Evolutionary conservation across 2,113 vertebrate species (phyloP).

Genomic region (Coptodon bakossiorum): DNA sequence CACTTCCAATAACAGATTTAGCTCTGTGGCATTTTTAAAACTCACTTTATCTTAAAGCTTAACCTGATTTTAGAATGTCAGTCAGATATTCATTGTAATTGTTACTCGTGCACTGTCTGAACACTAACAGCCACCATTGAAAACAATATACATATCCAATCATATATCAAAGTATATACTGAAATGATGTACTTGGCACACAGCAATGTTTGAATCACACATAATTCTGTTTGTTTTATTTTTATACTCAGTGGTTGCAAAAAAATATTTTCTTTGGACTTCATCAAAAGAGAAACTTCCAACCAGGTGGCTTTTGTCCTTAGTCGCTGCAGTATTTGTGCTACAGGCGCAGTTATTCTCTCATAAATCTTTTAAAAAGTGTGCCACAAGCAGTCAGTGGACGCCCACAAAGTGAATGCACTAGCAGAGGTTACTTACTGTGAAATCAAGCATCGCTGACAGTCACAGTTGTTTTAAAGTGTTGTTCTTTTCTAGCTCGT

Average conservation of each 20-base stretch:
- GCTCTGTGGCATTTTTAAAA: background rate
- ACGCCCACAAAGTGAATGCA: background rate
- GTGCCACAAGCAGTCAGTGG: slow-evolving; percentile 5
- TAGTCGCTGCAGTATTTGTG: background rate
- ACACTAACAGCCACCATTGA: background rate
- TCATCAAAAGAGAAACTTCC: background rate
- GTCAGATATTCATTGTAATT: background rate
- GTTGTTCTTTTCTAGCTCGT: background rate
- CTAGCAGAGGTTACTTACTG: slow-evolving; percentile 6
- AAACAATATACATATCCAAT: background rate
- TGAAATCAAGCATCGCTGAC: slow-evolving; percentile 1
- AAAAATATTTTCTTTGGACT: background rate
- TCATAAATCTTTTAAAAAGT: slow-evolving; percentile 27
- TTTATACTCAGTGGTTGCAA: background rate
- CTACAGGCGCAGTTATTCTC: background rate
- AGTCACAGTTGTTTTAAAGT: background rate
- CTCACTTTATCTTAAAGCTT: background rate
- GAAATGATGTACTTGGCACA: background rate
- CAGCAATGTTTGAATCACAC: background rate
- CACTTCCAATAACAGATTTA: background rate
- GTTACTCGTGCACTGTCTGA: background rate
- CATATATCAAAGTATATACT: background rate
- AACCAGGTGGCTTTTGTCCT: background rate
- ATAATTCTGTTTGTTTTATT: background rate
- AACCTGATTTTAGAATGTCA: background rate